phyloP scores from a whole-genome alignment of 1,140 invertebrate genomes.

The Hyles vespertilio region DNA sequence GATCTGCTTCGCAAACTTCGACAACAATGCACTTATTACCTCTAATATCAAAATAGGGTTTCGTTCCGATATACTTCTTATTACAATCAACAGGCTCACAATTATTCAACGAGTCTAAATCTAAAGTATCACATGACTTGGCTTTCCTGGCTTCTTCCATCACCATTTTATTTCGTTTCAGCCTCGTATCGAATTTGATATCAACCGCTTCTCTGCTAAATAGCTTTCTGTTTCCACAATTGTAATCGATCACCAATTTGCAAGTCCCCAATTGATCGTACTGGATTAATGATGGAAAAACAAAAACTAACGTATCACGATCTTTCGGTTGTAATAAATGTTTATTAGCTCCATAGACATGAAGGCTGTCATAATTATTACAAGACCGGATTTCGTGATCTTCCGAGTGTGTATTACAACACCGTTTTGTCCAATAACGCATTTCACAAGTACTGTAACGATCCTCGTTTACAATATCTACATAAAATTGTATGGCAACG shows the following conservation, averaged over 20 bases:
- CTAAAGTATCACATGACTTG: constrained; percentile 32
- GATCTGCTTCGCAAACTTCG: constrained; percentile 28
- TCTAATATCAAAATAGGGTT: constrained; percentile 30
- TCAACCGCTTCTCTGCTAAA: constrained; percentile 19
- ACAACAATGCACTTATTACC: constrained; percentile 35
- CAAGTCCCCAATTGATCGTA: constrained; percentile 49
- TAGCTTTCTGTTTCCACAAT: constrained; percentile 25
- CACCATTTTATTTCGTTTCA: constrained; percentile 13
- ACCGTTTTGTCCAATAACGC: constrained; percentile 30
- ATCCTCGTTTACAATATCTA: constrained; percentile 46
- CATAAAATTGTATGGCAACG: constrained; percentile 44
- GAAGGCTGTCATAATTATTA: constrained; percentile 24
- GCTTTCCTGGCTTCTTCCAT: constrained; percentile 31
- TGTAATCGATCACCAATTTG: constrained; percentile 34
- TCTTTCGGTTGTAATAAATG: constrained; percentile 32
- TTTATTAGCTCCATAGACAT: constrained; percentile 23
- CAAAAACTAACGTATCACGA: constrained; percentile 35
- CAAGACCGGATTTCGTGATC: constrained; percentile 15
- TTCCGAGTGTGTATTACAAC: constrained; percentile 33
- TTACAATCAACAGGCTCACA: constrained; percentile 46
- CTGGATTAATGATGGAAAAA: constrained; percentile 38
- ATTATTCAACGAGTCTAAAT: constrained; percentile 39
- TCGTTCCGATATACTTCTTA: constrained; percentile 45
- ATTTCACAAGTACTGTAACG: constrained; percentile 29
- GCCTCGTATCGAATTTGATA: constrained; percentile 49